Percentiles rank a stretch among this genome's conserved stretches.
Evolutionary conservation across 2,797 vertebrate genomes (phyloP).

Genomic region (Cossypha dichroa): DNA sequence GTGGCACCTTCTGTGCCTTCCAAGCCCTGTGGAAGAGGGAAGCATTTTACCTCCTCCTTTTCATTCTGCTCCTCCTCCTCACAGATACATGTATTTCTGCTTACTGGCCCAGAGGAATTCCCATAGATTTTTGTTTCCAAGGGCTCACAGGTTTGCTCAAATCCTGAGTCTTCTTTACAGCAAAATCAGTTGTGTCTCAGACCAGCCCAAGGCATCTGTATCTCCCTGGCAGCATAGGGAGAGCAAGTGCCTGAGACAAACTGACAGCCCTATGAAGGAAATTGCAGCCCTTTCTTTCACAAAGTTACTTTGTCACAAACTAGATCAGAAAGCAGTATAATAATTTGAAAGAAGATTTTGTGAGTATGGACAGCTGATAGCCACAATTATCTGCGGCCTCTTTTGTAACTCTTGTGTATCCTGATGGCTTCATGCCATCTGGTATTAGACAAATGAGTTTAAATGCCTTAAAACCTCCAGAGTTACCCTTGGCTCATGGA

Average conservation of each 20-base stretch:
- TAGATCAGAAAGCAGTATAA: neutral
- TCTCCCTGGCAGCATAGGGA: neutral
- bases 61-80: neutral
- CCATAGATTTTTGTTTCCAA: neutral
- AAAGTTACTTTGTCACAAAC: neutral
- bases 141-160: neutral
- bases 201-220: neutral
- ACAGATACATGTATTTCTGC: neutral
- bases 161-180: neutral
- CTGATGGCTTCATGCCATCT: neutral
- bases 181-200: neutral
- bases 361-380: neutral
- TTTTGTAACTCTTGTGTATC: neutral
- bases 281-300: neutral
- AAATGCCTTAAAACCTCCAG: neutral
- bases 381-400: neutral
- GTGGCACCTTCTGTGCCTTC: neutral
- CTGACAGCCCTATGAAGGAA: neutral
- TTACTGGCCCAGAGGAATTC: neutral
- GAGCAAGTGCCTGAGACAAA: neutral
- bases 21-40: neutral
- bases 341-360: neutral
- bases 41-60: neutral
- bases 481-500: neutral
- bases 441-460: neutral